These are phyloP conservation scores for Apotomis capreana DNA, from an alignment of 2,888 invertebrate genomes.

Conservation along the genomic window DNA sequence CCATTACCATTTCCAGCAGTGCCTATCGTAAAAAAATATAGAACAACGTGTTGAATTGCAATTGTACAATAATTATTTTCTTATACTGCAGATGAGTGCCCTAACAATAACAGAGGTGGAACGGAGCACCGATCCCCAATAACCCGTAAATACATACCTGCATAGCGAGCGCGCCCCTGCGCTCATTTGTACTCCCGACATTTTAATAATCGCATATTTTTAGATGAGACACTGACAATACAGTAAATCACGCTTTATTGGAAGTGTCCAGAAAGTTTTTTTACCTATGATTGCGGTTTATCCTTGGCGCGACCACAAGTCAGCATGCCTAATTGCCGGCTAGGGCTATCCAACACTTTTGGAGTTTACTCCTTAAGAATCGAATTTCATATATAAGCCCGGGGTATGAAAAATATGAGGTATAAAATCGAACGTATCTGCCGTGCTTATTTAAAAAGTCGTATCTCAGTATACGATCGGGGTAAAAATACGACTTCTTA, in stretches of 20 bases:
- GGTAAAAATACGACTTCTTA: too few relatives aligned
- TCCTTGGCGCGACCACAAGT: too few relatives aligned
- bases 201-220: conserved; percentile 81
- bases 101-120: conserved; percentile 29
- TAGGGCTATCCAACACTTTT: too few relatives aligned
- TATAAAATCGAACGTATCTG: too few relatives aligned
- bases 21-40: too few relatives aligned
- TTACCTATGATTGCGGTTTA: neutral
- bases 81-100: neutral
- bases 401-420: too few relatives aligned
- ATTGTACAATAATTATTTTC: conserved; percentile 3
- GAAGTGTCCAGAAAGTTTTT: conserved; percentile 7
- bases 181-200: conserved; percentile 77
- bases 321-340: too few relatives aligned
- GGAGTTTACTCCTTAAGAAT: too few relatives aligned
- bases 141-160: conserved; percentile 77
- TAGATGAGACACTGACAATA: conserved; percentile 55
- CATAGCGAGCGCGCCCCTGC: conserved; percentile 62
- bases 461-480: too few relatives aligned
- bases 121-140: conserved; percentile 50
- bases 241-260: conserved; percentile 29
- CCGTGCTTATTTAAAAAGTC: too few relatives aligned
- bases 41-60: neutral
- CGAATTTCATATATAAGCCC: too few relatives aligned
- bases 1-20: too few relatives aligned